Evolutionary conservation across 1,140 invertebrate species (phyloP).

Genomic region (Bombus difficillimus): DNA sequence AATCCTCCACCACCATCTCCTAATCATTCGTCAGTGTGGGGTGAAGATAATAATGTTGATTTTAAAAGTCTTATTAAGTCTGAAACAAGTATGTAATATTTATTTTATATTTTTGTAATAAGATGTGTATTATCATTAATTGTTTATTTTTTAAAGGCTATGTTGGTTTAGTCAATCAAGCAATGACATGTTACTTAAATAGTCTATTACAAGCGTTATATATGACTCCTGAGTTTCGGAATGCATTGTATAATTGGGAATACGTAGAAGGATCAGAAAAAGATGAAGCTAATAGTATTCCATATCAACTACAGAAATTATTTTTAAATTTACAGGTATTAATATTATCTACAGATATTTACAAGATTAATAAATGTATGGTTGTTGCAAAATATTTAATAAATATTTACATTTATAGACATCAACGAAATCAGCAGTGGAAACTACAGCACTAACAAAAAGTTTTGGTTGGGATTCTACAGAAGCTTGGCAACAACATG

Average conservation of each 20-base stretch:
- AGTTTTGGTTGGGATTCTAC: slow-evolving; percentile 97
- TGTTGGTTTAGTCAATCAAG: slow-evolving; percentile 95
- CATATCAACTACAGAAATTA: slow-evolving; percentile 93
- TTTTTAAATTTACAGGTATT: slow-evolving; percentile 93
- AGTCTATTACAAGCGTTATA: slow-evolving; percentile 94
- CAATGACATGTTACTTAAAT: slow-evolving; percentile 97
- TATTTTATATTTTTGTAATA: slow-evolving; percentile 1
- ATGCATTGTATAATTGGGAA: slow-evolving; percentile 94
- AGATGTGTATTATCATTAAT: background rate
- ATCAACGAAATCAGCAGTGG: slow-evolving; percentile 88
- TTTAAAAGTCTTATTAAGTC: slow-evolving; percentile 57
- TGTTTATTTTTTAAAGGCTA: slow-evolving; percentile 82
- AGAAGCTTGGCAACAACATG: slow-evolving; percentile 96
- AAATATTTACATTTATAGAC: slow-evolving; percentile 83
- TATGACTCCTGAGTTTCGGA: slow-evolving; percentile 98
- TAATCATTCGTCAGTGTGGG: slow-evolving; percentile 21
- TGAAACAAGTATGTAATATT: slow-evolving; percentile 62
- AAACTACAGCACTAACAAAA: slow-evolving; percentile 93
- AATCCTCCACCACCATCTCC: slow-evolving; percentile 43
- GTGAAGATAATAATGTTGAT: slow-evolving; percentile 53
- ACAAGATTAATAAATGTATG: background rate
- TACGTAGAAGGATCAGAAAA: slow-evolving; percentile 86
- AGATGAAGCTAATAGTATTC: slow-evolving; percentile 89
- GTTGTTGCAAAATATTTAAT: slow-evolving; percentile 27
- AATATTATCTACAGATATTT: background rate